Base-by-base conservation (phyloP, 2,113 vertebrate species). In the Poeciliopsis turrubarensis region DNA sequence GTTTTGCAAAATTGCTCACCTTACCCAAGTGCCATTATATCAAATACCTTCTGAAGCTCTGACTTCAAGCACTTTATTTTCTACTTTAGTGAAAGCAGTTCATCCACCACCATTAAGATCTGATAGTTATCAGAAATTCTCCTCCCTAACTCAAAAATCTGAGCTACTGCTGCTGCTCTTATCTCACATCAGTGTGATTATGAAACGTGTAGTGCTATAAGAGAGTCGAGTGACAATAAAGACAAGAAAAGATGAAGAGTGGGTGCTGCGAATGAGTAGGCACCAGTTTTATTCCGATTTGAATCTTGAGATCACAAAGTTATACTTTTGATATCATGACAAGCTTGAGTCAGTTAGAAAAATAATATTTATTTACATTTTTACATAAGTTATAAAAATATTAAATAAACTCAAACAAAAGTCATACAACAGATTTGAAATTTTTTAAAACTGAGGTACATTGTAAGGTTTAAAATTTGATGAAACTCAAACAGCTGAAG, bases 321-420 rank as follows among this genome's bases (percentile, higher is more conserved):
- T 57, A 19, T 19, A 19, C 10, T 47, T 17, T 17, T 47, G 14
- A 47, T 19, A 47, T 5, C n/a, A 57, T 57, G 9, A n/a, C 51
- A 57, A 57, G 51, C 51, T 57, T 25, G 22, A 57, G 2, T 57
- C 47, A 22, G 51, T 57, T 7, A n/a, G 2, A 17, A 57, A 22
- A 25, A 57, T 11, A 57, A 57, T 8, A 25, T n/a, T 25, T 57
- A 57, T 77, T 62, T 39, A 84, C 62, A 84, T 64, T 75, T 77
- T 12, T 31, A 85, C 72, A 80, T 19, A 34, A 61, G 65, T 22
- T 29, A n/a, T 7, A 9, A 65, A 32, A 69, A 62, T 15, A 64
- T 62, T 12, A 60, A 39, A 61, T 54, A 29, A 34, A 70, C 29
- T 25, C 51, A 30, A 69, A n/a, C 22, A 57, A 54, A 54, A 3